Base-by-base conservation (phyloP, 2,888 invertebrate species). In the Harpalus rubripes region DNA sequence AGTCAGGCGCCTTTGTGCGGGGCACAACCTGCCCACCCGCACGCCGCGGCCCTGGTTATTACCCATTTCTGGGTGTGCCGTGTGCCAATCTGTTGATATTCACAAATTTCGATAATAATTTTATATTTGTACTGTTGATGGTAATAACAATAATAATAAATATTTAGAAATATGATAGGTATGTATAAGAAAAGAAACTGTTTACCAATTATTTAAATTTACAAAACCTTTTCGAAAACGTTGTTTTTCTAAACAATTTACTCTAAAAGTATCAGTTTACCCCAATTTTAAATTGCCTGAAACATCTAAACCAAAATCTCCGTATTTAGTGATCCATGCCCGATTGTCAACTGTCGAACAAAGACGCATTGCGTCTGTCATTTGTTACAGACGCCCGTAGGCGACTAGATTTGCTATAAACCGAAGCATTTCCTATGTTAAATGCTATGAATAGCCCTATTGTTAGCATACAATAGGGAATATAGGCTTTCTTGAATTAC, bases 301-400 rank as follows among this genome's bases (percentile, higher is more conserved):
- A 74, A 32, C 32, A 32, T 32, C 32, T 32, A 59, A 74, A 32
- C 32, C 68, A 68, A 68, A 68, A 52, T 52, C 44, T 52, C 44
- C 44, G 44, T 12, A 52, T 52, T 12, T 52, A 52, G 44, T 52
- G 44, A 52, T 10, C 18, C 63, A 63, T 16, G 18, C 5, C 16
- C 78, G 59, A 78, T 78, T 78, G 78, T 78, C 58, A 78, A 78
- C 56, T 78, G 78, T 78, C 56, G 78, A 58, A 78, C 78, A 78
- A 78, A 52, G 22, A 39, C 78, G 39, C n/a, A 78, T 58, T 26
- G 44, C 44, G 72, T 41, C 16, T 74, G 72, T 74, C 72, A 74
- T 74, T 74, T 74, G 72, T 74, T 26, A 16, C 12, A 22, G 22
- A 74, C 41, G 26, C 56, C 78, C 78, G 26, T 18, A 78, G 78